A percentile compares a stretch with the other conserved stretches of the same genome.
Conservation (phyloP, 2,113 vertebrate species). For the Muscicapa adusta region DNA sequence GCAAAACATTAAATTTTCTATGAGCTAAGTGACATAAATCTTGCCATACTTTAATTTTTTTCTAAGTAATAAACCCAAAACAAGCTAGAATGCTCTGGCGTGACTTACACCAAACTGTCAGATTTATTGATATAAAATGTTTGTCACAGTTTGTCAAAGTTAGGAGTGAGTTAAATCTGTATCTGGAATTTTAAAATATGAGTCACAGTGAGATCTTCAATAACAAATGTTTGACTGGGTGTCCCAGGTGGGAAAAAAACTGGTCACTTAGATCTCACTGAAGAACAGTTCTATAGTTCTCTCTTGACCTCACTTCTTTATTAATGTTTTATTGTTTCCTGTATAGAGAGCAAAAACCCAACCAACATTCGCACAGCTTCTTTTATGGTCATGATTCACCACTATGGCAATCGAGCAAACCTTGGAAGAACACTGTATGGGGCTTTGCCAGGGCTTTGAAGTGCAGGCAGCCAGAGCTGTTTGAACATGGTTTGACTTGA, state of each 20-base stretch:
- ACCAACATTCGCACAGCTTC: background rate
- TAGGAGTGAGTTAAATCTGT: background rate
- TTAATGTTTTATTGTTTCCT: slow-evolving; percentile 40
- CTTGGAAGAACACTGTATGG: background rate
- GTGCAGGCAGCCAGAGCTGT: background rate
- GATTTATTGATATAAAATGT: background rate
- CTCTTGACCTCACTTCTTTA: background rate
- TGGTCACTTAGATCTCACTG: background rate
- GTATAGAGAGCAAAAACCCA: background rate
- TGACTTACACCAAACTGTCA: background rate
- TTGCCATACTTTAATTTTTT: background rate
- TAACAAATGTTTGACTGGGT: background rate
- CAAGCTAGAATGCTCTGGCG: background rate
- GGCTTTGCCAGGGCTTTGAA: slow-evolving; percentile 50
- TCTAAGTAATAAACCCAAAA: background rate
- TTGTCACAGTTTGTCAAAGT: background rate
- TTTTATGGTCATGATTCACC: slow-evolving; percentile 58
- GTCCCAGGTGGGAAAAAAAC: background rate
- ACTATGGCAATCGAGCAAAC: slow-evolving; percentile 3
- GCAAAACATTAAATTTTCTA: background rate
- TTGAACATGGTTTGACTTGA: slow-evolving; percentile 12
- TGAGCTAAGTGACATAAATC: background rate
- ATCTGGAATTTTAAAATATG: background rate
- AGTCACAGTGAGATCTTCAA: background rate
- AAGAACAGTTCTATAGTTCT: background rate